Conservation (phyloP, 2,888 invertebrate species). For the Xylocampa areola region DNA sequence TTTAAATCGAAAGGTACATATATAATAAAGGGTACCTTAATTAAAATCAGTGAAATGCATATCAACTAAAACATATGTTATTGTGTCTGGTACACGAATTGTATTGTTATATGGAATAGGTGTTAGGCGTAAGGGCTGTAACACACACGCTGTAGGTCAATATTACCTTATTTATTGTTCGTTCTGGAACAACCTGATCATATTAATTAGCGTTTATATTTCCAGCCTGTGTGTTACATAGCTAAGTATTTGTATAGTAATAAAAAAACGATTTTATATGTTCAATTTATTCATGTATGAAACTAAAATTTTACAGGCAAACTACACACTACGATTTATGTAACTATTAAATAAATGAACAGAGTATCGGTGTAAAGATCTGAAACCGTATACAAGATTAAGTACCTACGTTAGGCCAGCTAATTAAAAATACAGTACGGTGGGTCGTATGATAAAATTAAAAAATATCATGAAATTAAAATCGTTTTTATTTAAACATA, state of each 20-base stretch:
- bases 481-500: neutral
- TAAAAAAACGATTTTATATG: slow-evolving; percentile 32
- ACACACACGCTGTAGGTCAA: slow-evolving; percentile 34
- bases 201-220: slow-evolving; percentile 5
- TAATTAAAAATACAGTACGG: neutral
- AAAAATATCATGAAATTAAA: neutral
- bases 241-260: slow-evolving; percentile 20
- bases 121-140: slow-evolving; percentile 50
- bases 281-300: slow-evolving; percentile 27
- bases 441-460: neutral
- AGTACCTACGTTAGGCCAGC: neutral
- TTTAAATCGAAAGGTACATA: slow-evolving; percentile 20
- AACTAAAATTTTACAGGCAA: slow-evolving; percentile 15
- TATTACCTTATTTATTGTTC: slow-evolving; percentile 1
- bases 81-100: slow-evolving; percentile 74
- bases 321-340: neutral
- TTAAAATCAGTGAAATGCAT: slow-evolving; percentile 59
- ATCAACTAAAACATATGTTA: slow-evolving; percentile 61
- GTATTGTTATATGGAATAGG: slow-evolving; percentile 51
- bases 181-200: neutral
- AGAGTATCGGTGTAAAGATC: neutral
- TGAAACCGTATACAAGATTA: neutral
- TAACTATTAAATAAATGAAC: neutral
- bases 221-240: slow-evolving; percentile 44
- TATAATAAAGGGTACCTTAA: slow-evolving; percentile 7